These are phyloP conservation scores for Perognathus longimembris DNA, from an alignment of 2,113 vertebrate species.

Conservation along the genomic window DNA sequence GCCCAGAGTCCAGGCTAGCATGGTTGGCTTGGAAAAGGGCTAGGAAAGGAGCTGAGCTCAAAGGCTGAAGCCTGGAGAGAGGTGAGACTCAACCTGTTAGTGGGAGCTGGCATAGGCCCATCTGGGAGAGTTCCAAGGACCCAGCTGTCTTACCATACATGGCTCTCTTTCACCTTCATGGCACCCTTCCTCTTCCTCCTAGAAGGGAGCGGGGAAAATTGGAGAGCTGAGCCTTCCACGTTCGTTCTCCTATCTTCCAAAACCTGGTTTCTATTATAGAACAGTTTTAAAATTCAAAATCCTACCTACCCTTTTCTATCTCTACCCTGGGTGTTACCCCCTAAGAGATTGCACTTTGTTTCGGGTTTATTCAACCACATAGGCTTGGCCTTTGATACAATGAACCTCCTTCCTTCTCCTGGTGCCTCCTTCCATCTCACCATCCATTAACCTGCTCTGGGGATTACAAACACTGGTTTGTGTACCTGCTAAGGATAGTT, in stretches of 20 bases:
- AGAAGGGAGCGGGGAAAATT: background rate
- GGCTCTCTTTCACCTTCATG: background rate
- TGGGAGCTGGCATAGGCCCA: background rate
- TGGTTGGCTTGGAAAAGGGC: background rate
- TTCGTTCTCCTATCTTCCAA: background rate
- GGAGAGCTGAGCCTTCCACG: background rate
- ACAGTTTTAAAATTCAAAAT: slow-evolving; percentile 18
- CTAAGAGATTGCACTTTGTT: slow-evolving; percentile 52
- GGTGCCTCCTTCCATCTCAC: background rate
- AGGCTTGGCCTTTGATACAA: background rate
- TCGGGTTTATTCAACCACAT: slow-evolving; percentile 4
- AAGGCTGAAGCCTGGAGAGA: background rate
- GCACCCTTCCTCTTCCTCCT: background rate
- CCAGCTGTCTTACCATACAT: background rate
- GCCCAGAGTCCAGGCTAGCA: background rate
- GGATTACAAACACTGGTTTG: background rate
- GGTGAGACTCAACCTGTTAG: background rate
- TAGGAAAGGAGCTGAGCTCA: background rate
- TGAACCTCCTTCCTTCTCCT: background rate
- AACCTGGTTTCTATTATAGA: slow-evolving; percentile 9
- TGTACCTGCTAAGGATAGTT: background rate
- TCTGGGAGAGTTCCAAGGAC: background rate
- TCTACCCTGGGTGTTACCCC: background rate
- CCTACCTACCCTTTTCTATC: slow-evolving; percentile 16
- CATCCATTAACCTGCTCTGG: background rate